Evolutionary conservation across 2,888 invertebrate genomes (phyloP).

Genomic region (Globia sparganii): DNA sequence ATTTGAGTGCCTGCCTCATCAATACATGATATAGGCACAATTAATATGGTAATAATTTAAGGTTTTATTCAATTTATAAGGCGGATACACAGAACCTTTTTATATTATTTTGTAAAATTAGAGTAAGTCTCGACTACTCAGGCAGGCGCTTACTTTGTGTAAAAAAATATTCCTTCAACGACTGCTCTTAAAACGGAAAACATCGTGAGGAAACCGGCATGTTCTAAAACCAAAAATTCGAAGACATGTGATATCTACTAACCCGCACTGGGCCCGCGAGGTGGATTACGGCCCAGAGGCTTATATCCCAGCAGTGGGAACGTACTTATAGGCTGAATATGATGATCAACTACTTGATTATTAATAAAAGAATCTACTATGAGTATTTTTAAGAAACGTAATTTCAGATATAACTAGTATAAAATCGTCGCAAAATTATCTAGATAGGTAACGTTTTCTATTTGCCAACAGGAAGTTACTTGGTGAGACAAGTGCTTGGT

Average conservation of each 20-base stretch:
- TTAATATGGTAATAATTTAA: constrained; percentile 3
- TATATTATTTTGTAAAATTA: background rate
- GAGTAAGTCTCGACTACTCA: background rate
- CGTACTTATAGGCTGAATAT: too few relatives aligned
- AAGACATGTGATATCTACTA: background rate
- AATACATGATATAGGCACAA: background rate
- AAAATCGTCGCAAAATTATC: background rate
- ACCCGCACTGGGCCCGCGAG: background rate
- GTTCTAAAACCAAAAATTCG: background rate
- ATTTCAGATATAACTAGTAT: background rate
- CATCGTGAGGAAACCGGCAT: too few relatives aligned
- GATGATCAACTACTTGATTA: background rate
- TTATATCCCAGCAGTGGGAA: too few relatives aligned
- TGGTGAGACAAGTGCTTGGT: background rate
- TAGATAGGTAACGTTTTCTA: background rate
- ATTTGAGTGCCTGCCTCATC: constrained; percentile 5
- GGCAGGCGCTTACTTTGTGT: too few relatives aligned
- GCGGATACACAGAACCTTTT: background rate
- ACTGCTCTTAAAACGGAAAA: too few relatives aligned
- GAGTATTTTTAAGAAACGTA: background rate
- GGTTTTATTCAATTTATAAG: background rate
- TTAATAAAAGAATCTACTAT: background rate
- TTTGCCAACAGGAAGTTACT: background rate
- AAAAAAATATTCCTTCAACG: too few relatives aligned
- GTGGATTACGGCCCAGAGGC: too few relatives aligned